A percentile compares a stretch with the other conserved stretches of the same genome.
Conservation (phyloP, 2,888 invertebrate genomes). For the Cheilosia grossa region DNA sequence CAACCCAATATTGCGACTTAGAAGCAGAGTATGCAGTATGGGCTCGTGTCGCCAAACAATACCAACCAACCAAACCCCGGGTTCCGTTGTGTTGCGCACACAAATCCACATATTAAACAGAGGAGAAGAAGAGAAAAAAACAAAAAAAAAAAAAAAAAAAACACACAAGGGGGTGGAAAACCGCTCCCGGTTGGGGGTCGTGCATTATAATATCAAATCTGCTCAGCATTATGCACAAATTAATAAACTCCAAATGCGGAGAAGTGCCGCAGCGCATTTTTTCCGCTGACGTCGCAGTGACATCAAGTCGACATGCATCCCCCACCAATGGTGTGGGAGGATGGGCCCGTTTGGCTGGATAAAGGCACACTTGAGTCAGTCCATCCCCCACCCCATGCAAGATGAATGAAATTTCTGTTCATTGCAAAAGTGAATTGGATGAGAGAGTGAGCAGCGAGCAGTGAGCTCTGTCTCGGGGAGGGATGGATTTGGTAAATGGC, state of each 20-base stretch:
- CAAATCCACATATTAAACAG: constrained; percentile 74
- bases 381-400: constrained; percentile 36
- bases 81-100: constrained; percentile 51
- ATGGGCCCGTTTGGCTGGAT: constrained; percentile 44
- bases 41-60: constrained; percentile 63
- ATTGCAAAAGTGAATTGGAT: constrained; percentile 66
- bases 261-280: constrained; percentile 75
- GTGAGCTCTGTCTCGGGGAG: constrained; percentile 42
- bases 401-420: constrained; percentile 75
- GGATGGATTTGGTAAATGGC: constrained; percentile 66
- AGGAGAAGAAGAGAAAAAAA: neutral
- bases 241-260: constrained; percentile 76
- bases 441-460: constrained; percentile 11
- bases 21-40: constrained; percentile 47
- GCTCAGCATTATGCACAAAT: constrained; percentile 77
- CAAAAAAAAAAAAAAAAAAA: neutral
- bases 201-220: constrained; percentile 76
- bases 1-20: constrained; percentile 26
- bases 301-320: constrained; percentile 75
- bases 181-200: constrained; percentile 53
- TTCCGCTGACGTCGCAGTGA: constrained; percentile 76
- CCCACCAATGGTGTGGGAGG: constrained; percentile 25
- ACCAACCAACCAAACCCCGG: constrained; percentile 30
- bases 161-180: constrained; percentile 1
- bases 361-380: constrained; percentile 75